Evolutionary conservation across 2,113 vertebrate species (phyloP), one percentile per base, ranked within the genome.

Genomic region (Pyxicephalus adspersus): DNA sequence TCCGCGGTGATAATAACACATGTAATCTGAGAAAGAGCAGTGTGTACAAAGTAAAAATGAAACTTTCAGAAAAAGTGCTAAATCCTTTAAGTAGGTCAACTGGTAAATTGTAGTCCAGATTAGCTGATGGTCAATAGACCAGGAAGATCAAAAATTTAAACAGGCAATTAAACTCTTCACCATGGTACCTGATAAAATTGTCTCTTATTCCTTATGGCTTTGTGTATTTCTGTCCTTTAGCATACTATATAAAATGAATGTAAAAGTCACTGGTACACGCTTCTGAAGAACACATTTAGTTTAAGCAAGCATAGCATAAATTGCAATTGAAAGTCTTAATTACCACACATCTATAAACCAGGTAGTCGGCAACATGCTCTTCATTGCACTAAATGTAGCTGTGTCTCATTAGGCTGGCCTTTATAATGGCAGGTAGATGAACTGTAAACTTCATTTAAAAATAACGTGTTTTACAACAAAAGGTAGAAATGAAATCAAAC

Each of bases 1-100:
- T 92, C 85, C 6, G 58, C 85, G 87, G 86, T 87, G 87, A 89
- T 89, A 93, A 90, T 84, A 87, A 87, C 88, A 90, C 85, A 85
- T 91, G 74, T 87, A 88, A 90, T 86, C 84, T 88, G 81, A 86
- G 89, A 88, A 83, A 0, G 25, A 83, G 76, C 64, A 85, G 88
- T 87, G 55, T 83, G 83, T 66, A 84, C n/a, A 38, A 88, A 86
- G 66, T 86, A 83, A 75, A 84, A 28, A 84, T 85, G 78, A 54
- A 80, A 82, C 57, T 26, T 80, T 81, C 73, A 79, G 54, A 74
- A 45, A 90, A 74, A 52, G 76, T 65, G 6, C 83, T 86, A 91
- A 82, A 87, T 88, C 87, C 88, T 88, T 88, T 89, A 76, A 86
- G 54, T 72, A 86, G 78, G 77, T 84, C 84, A 88, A 58, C 80